Evolutionary conservation across 2,888 invertebrate species (phyloP).

Genomic region (Periphyllus acericola): DNA sequence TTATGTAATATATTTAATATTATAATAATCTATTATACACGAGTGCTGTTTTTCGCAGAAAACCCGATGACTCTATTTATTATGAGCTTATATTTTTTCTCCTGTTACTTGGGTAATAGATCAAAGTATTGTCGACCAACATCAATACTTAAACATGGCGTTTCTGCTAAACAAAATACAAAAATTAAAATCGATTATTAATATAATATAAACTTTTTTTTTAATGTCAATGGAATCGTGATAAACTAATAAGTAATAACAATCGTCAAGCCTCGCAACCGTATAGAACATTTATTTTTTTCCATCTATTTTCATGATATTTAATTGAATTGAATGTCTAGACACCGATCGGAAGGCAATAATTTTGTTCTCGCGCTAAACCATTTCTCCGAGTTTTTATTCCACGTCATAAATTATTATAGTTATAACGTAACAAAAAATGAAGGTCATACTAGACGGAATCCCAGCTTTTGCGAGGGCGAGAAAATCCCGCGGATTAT

Average conservation of each 20-base stretch:
- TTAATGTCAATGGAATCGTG: not conserved
- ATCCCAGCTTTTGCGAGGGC: not conserved
- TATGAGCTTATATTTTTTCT: no score
- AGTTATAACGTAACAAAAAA: not conserved
- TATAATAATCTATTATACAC: no score
- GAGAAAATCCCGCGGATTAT: not conserved
- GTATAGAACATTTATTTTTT: not conserved
- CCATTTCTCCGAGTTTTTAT: not conserved
- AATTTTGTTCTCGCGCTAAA: not conserved
- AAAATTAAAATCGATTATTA: not conserved
- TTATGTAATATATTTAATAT: no score
- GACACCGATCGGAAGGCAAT: not conserved
- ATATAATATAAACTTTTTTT: not conserved
- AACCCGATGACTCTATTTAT: no score
- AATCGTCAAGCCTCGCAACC: no score
- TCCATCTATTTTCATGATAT: not conserved
- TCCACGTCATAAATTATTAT: not conserved
- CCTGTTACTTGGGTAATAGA: not conserved
- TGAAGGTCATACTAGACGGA: not conserved
- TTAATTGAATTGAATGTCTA: not conserved
- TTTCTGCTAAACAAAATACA: not conserved
- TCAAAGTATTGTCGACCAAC: not conserved
- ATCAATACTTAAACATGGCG: not conserved
- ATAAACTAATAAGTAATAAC: no score
- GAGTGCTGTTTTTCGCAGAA: no score